These are phyloP conservation scores for Alectura lathami DNA, from an alignment of 2,113 vertebrate genomes.

Conservation along the genomic window DNA sequence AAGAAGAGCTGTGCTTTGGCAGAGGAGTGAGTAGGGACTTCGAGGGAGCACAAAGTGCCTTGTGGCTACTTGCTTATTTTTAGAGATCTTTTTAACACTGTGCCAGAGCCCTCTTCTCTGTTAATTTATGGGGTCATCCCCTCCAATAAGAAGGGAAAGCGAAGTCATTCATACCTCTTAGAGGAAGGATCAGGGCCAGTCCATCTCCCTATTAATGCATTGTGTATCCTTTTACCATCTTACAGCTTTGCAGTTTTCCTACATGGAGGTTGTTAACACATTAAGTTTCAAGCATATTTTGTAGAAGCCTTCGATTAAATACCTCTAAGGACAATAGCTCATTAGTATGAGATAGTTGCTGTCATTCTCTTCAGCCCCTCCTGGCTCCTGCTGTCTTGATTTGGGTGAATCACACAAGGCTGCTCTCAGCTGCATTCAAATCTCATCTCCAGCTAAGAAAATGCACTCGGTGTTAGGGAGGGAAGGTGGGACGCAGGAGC, in stretches of 20 bases:
- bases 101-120: background rate
- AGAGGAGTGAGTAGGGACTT: background rate
- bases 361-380: background rate
- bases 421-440: slow-evolving; percentile 43
- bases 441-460: background rate
- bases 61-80: background rate
- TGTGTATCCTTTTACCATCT: background rate
- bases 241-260: background rate
- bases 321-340: slow-evolving; percentile 32
- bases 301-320: slow-evolving; percentile 6
- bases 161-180: background rate
- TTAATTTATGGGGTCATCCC: background rate
- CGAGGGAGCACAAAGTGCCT: background rate
- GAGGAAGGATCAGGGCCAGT: background rate
- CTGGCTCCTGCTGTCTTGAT: slow-evolving; percentile 21
- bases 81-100: rapidly evolving
- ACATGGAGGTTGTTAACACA: background rate
- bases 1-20: background rate
- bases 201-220: background rate
- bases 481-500: background rate
- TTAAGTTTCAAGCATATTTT: background rate
- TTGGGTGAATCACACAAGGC: slow-evolving; percentile 31
- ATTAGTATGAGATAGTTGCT: slow-evolving; percentile 22
- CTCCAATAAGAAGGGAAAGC: background rate
- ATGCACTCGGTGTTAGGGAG: background rate